phyloP scores from a whole-genome alignment of 2,888 invertebrate genomes.

The Megaustenia siamemsis region DNA sequence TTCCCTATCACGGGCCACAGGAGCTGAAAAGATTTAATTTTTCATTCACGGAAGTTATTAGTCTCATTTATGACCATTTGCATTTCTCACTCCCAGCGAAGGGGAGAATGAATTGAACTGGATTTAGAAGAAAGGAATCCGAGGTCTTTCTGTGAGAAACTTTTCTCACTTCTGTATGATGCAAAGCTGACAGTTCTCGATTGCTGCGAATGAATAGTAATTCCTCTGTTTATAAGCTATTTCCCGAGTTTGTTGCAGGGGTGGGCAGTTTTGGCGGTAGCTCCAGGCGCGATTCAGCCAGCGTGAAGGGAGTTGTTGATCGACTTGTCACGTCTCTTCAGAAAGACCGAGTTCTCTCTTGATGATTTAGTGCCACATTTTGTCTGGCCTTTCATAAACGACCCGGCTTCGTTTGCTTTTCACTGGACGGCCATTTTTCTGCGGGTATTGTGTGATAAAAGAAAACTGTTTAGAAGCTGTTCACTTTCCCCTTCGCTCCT shows the following conservation, averaged over 20 bases:
- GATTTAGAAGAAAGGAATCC: background rate
- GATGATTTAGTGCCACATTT: constrained; percentile 56
- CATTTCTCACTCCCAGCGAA: constrained; percentile 15
- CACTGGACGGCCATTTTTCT: constrained; percentile 41
- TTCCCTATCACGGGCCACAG: constrained; percentile 25
- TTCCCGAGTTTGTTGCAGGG: constrained; percentile 31
- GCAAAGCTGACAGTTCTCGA: constrained; percentile 51
- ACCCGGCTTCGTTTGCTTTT: constrained; percentile 47
- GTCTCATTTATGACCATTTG: constrained; percentile 49
- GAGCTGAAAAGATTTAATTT: constrained; percentile 52
- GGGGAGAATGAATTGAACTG: constrained; percentile 30
- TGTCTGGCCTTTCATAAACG: constrained; percentile 50
- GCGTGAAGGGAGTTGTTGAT: constrained; percentile 56
- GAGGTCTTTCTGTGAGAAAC: constrained; percentile 29
- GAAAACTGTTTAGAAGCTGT: constrained; percentile 49
- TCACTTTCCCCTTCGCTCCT: constrained; percentile 45
- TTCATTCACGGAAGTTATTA: constrained; percentile 49
- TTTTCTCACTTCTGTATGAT: constrained; percentile 43
- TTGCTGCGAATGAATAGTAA: constrained; percentile 48
- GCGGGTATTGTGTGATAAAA: constrained; percentile 46
- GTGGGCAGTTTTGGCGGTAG: constrained; percentile 40
- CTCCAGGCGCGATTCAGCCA: constrained; percentile 35
- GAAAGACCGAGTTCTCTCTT: constrained; percentile 47
- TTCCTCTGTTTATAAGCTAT: constrained; percentile 51
- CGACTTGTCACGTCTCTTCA: constrained; percentile 54